Evolutionary conservation across 2,113 vertebrate species (phyloP).

Genomic region (Cynopterus brachyotis): DNA sequence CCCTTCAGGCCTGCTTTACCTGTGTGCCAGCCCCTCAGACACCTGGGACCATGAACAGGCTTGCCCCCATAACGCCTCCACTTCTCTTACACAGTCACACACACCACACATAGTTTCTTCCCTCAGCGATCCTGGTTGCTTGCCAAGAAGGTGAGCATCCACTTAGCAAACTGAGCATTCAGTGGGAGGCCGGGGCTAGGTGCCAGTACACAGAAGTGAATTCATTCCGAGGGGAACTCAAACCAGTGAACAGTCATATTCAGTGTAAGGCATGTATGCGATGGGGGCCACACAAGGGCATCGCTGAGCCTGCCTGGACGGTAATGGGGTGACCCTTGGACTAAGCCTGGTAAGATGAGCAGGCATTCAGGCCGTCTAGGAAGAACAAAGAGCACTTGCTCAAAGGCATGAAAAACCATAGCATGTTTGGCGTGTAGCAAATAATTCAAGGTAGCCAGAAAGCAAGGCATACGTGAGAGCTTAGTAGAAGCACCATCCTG

Average conservation of each 20-base stretch:
- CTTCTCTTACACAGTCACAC: background rate
- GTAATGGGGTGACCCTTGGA: background rate
- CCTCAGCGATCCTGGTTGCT: background rate
- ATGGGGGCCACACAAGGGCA: background rate
- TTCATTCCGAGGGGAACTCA: background rate
- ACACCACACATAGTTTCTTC: background rate
- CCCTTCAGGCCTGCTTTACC: fast-evolving
- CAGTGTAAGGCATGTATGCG: background rate
- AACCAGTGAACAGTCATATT: background rate
- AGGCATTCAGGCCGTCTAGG: too few species aligned
- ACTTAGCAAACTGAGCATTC: background rate
- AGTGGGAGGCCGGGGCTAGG: background rate
- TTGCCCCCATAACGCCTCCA: background rate
- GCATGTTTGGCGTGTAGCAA: background rate
- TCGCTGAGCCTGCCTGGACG: background rate
- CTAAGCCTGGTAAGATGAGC: background rate
- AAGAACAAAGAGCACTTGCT: background rate
- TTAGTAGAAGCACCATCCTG: background rate
- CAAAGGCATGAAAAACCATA: background rate
- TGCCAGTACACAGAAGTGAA: background rate
- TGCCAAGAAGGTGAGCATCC: background rate
- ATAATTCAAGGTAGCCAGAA: background rate
- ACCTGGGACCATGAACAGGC: background rate
- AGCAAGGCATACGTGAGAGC: background rate
- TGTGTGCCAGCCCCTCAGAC: fast-evolving